Conservation (phyloP, 2,797 vertebrate genomes). For the Nyctibius grandis region DNA sequence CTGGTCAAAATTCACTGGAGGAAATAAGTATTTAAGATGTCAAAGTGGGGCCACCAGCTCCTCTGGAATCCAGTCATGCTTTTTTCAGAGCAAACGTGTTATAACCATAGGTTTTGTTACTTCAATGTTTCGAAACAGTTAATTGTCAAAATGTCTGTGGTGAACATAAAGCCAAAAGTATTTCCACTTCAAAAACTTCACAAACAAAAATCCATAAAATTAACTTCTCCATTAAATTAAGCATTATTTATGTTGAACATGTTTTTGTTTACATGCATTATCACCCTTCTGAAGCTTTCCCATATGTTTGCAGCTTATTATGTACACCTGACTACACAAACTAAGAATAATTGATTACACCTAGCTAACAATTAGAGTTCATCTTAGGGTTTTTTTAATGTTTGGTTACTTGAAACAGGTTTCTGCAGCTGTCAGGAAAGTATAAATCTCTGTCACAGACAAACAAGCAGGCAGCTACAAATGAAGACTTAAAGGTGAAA, state of each 20-base stretch:
- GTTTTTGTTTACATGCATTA: constrained; percentile 77
- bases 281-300: constrained; percentile 82
- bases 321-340: constrained; percentile 81
- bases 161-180: neutral
- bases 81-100: neutral
- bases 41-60: neutral
- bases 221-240: constrained; percentile 42
- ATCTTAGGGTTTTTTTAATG: constrained; percentile 41
- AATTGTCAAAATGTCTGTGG: constrained; percentile 48
- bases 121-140: constrained; percentile 42
- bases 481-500: constrained; percentile 60
- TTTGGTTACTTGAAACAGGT: constrained; percentile 48
- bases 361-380: constrained; percentile 63
- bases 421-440: constrained; percentile 44
- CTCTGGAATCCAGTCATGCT: neutral
- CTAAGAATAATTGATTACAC: constrained; percentile 75
- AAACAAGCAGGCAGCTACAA: constrained; percentile 46
- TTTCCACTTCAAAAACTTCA: constrained; percentile 48
- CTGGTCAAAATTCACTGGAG: neutral
- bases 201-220: constrained; percentile 48
- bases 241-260: constrained; percentile 66
- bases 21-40: neutral
- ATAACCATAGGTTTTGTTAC: neutral
- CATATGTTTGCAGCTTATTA: constrained; percentile 81
- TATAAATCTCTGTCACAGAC: constrained; percentile 42